Percentiles rank a stretch among this genome's conserved stretches.
These are phyloP conservation scores for Sebastes hopkinsi DNA, from an alignment of 2,797 vertebrate species.

Conservation along the genomic window DNA sequence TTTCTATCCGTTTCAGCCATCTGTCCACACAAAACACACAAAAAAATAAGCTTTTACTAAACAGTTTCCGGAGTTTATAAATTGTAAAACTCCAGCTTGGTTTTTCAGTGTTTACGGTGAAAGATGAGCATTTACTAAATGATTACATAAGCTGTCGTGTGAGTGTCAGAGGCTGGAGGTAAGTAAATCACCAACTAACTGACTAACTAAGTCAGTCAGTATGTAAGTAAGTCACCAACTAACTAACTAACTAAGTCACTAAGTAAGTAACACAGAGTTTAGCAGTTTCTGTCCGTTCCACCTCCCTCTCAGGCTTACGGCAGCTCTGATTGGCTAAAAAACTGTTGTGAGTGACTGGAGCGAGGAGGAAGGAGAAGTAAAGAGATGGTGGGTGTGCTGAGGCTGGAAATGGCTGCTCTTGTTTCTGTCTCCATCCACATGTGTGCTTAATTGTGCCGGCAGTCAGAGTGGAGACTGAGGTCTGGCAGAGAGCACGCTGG, in stretches of 20 bases:
- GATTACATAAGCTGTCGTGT: neutral
- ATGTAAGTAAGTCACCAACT: neutral
- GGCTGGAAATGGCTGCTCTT: conserved; percentile 50
- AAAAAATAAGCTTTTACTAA: neutral
- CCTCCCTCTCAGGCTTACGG: neutral
- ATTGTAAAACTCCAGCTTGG: neutral
- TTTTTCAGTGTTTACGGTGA: neutral
- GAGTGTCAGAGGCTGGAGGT: neutral
- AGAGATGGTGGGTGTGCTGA: neutral
- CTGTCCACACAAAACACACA: neutral
- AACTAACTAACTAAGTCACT: neutral
- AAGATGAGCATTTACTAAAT: neutral
- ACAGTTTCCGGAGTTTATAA: neutral
- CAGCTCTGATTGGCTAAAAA: neutral
- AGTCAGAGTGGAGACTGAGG: conserved; percentile 84
- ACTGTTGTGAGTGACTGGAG: neutral
- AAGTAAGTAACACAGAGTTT: neutral
- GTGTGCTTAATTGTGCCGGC: conserved; percentile 76
- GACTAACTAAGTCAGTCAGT: neutral
- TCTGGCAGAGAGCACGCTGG: conserved; percentile 80
- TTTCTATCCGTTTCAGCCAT: neutral
- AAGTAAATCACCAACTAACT: neutral
- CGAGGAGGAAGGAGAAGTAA: neutral
- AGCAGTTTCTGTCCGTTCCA: neutral
- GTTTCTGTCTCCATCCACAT: conserved; percentile 63